Base-by-base conservation (phyloP, 2,797 vertebrate species). In the Buphagus erythrorhynchus region DNA sequence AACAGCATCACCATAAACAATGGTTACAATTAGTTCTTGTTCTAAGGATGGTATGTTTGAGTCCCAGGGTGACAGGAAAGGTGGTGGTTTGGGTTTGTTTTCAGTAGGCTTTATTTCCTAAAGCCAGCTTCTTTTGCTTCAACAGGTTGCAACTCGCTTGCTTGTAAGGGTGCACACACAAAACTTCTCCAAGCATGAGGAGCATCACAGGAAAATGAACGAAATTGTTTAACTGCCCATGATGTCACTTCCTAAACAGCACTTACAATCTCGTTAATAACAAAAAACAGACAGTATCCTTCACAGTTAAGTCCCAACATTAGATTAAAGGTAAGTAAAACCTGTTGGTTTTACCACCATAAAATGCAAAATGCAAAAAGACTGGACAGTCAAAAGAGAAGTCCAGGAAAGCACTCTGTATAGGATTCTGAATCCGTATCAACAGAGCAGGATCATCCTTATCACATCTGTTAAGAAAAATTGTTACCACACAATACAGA, bases 1-100 rank as follows among this genome's bases (percentile, higher is more conserved):
- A 95, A 80, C 54, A 80, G 33, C 77, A 89, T n/a, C 29, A 73
- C 71, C 59, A 92, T 58, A 79, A 92, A 71, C 84, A 94, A 90
- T 1, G 8, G 67, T 57, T 52, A 59, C 80, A 90, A 80, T 52
- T 52, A 58, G 36, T 35, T 87, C 67, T 84, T 71, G 42, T 82
- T 82, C 31, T 55, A 85, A 82, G 67, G 19, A 91, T 45, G 36
- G 40, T 36, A 33, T 16, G n/a, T 55, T 62, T 42, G 19, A 86
- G 63, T 59, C 63, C 45, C 55, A 93, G 19, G 19, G n/a, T 55
- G 38, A 92, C 71, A 84, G 48, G 55, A 90, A 94, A 90, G 52
- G 59, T 85, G 57, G 45, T 28, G 38, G 46, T 77, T 66, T 45
- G 31, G 9, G 20, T 86, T 88, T 67, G 31, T 8, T 88, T 89